These are phyloP conservation scores for Pachyuromys duprasi DNA, from an alignment of 2,797 vertebrate species.

Conservation along the genomic window DNA sequence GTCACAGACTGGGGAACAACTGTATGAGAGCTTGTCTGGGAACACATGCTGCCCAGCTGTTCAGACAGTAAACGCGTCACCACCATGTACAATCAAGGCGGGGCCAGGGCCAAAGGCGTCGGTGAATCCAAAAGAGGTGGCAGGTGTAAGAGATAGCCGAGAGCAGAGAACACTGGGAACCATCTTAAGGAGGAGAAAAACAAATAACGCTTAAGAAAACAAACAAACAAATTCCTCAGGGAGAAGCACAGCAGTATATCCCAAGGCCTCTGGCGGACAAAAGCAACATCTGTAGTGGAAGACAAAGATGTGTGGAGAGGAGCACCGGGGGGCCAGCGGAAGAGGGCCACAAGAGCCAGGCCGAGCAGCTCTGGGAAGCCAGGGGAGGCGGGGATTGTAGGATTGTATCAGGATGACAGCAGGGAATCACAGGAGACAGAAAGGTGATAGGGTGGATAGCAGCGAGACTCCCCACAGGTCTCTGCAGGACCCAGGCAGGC, in stretches of 20 bases:
- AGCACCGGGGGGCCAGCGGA: background rate
- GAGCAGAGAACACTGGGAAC: background rate
- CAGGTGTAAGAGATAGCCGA: background rate
- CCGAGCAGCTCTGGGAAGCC: background rate
- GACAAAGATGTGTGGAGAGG: background rate
- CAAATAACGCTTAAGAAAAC: background rate
- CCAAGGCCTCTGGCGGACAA: background rate
- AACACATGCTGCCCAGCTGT: background rate
- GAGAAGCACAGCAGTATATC: background rate
- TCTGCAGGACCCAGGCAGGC: background rate
- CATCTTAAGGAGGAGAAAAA: background rate
- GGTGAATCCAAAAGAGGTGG: background rate
- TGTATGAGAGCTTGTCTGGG: background rate
- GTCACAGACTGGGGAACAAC: background rate
- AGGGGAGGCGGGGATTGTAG: background rate
- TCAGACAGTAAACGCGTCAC: background rate
- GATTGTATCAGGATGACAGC: background rate
- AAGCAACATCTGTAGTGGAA: background rate
- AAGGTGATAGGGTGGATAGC: background rate
- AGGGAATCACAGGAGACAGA: background rate
- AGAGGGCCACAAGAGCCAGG: too few species aligned
- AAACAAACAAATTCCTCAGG: background rate
- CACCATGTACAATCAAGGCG: background rate
- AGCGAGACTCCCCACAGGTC: background rate
- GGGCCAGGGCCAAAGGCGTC: background rate